phyloP scores from a whole-genome alignment of 2,113 vertebrate genomes.

The Upupa epops region DNA sequence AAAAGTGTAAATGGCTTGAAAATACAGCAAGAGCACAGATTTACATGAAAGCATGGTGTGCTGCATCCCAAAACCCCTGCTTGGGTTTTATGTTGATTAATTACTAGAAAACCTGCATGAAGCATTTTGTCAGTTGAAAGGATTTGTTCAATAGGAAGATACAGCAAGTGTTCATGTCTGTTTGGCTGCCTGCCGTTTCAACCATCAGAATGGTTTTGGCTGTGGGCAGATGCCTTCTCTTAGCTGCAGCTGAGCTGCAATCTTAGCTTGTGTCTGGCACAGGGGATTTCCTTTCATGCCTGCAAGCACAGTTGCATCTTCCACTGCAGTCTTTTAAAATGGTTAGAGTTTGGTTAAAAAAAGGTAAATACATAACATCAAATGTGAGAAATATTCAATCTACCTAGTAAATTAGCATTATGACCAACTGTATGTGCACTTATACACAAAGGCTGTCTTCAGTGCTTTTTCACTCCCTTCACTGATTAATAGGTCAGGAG shows the following conservation, averaged over 20 bases:
- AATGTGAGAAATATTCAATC: not conserved
- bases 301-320: not conserved
- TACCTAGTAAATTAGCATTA: not conserved
- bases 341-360: not conserved
- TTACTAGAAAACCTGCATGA: not conserved
- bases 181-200: not conserved
- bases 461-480: not conserved
- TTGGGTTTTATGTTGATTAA: not conserved
- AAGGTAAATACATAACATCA: not conserved
- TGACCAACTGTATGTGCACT: too few species aligned
- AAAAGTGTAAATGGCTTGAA: not conserved
- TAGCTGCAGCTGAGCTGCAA: not conserved
- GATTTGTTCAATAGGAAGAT: not conserved
- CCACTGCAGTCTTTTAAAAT: not conserved
- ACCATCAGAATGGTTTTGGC: not conserved
- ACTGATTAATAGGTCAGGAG: not conserved
- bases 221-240: not conserved
- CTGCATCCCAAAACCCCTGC: not conserved
- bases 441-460: not conserved
- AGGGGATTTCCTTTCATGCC: not conserved
- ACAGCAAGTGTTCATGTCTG: not conserved
- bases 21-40: not conserved
- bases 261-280: not conserved
- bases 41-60: not conserved
- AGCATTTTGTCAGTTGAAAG: not conserved